Conservation (phyloP, 2,797 vertebrate species). For the Myoxocephalus aenaeus region DNA sequence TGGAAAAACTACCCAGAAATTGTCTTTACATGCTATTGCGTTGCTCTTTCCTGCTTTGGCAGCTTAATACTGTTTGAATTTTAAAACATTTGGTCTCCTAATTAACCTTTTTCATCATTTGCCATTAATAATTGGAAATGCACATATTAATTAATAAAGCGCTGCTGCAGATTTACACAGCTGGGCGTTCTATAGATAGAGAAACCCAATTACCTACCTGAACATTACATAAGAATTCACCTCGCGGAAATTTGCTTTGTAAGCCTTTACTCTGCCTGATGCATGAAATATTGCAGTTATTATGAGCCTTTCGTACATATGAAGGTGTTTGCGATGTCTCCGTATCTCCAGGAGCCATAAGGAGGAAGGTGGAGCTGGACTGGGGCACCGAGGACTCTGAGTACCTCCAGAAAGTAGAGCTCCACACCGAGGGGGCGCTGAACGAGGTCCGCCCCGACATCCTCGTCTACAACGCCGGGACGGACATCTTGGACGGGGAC, state of each 20-base stretch:
- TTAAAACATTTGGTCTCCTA: slow-evolving; percentile 41
- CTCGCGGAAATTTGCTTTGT: neutral
- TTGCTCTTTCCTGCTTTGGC: slow-evolving; percentile 17
- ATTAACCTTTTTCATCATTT: slow-evolving; percentile 57
- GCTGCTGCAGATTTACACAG: slow-evolving; percentile 12
- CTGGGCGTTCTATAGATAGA: slow-evolving; percentile 18
- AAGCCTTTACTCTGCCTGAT: neutral
- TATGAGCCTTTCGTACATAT: neutral
- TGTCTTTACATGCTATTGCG: neutral
- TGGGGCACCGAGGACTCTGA: slow-evolving; percentile 94
- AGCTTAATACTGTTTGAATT: slow-evolving; percentile 46
- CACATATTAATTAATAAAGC: slow-evolving; percentile 36
- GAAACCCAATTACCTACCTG: slow-evolving; percentile 26
- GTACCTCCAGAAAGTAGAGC: slow-evolving; percentile 92
- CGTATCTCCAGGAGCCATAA: slow-evolving; percentile 89
- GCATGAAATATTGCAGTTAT: neutral
- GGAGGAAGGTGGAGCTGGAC: slow-evolving; percentile 92
- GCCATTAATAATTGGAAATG: slow-evolving; percentile 36
- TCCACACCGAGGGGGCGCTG: slow-evolving; percentile 87
- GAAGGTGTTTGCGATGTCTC: neutral
- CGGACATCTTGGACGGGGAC: slow-evolving; percentile 94
- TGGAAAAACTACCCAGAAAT: slow-evolving; percentile 29
- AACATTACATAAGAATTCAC: neutral
- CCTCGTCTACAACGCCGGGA: slow-evolving; percentile 95
- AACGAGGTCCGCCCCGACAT: slow-evolving; percentile 90